phyloP scores from a whole-genome alignment of 2,888 invertebrate species.

The Macaria liturata region DNA sequence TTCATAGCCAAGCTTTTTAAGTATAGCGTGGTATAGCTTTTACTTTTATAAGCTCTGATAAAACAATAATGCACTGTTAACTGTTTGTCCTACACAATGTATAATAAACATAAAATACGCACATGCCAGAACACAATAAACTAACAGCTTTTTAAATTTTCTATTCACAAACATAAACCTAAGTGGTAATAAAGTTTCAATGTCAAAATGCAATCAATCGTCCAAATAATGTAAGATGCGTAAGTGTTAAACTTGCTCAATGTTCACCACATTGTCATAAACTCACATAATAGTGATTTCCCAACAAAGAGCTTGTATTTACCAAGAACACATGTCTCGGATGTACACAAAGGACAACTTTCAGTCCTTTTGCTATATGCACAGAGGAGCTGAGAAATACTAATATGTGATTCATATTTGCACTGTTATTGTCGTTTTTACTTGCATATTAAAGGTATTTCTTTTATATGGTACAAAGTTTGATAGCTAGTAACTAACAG shows the following conservation, averaged over 20 bases:
- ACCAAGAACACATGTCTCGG: conserved; percentile 15
- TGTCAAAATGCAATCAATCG: conserved; percentile 1
- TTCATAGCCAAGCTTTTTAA: no score
- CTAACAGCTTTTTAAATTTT: no score
- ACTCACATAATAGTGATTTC: conserved; percentile 45
- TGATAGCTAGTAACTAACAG: no score
- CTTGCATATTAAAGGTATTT: no score
- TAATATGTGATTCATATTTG: conserved; percentile 1
- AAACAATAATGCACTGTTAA: no score
- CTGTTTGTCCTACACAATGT: no score
- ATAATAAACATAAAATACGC: no score
- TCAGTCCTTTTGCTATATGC: conserved; percentile 14
- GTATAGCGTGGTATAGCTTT: no score
- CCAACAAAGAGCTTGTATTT: conserved; percentile 43
- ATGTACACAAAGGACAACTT: conserved; percentile 21
- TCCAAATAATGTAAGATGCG: conserved; percentile 9
- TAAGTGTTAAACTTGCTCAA: conserved; percentile 24
- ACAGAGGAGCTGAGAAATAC: conserved; percentile 11
- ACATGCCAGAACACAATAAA: not conserved
- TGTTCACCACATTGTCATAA: conserved; percentile 43
- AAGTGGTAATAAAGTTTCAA: conserved; percentile 4
- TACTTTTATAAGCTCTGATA: no score
- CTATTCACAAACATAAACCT: no score
- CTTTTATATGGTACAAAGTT: no score
- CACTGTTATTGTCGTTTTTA: not conserved